A percentile compares a stretch with the other conserved stretches of the same genome.
phyloP scores from a whole-genome alignment of 1,140 invertebrate genomes.

The Daktulosphaira vitifoliae region DNA sequence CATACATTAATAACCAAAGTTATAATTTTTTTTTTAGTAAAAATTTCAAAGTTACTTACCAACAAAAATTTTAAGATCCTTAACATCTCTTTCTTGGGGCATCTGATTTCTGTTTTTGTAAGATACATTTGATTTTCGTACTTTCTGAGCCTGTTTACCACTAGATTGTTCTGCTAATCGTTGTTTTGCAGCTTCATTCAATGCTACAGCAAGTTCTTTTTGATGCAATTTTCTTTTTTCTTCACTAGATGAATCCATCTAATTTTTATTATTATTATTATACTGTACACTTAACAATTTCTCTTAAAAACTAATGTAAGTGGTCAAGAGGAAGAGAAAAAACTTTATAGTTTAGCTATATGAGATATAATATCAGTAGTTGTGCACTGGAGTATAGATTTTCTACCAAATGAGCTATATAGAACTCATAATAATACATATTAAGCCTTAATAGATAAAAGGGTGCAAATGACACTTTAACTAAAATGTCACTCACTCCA shows the following conservation, averaged over 20 bases:
- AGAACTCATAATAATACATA: no score
- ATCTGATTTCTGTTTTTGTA: conserved; percentile 89
- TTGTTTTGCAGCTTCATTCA: conserved; percentile 89
- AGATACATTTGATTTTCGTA: conserved; percentile 88
- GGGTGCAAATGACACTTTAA: no score
- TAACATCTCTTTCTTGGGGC: conserved; percentile 87
- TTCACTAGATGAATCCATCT: conserved; percentile 87
- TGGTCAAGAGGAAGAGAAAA: no score
- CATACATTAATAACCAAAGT: background rate
- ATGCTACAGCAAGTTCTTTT: conserved; percentile 77
- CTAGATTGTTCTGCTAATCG: conserved; percentile 76
- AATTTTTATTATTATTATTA: conserved; percentile 33
- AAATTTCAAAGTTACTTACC: conserved; percentile 50
- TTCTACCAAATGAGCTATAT: no score
- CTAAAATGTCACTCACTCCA: no score
- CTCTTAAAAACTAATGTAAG: no score
- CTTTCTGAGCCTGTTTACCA: conserved; percentile 80
- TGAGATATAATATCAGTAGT: conserved; percentile 4
- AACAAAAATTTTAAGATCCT: conserved; percentile 90
- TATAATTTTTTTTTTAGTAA: no score
- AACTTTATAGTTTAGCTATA: no score
- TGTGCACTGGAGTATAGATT: background rate
- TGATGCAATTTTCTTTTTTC: conserved; percentile 96
- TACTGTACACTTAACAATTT: no score
- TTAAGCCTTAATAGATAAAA: no score